Conservation (phyloP, 2,888 invertebrate species). For the Notodonta ziczac region DNA sequence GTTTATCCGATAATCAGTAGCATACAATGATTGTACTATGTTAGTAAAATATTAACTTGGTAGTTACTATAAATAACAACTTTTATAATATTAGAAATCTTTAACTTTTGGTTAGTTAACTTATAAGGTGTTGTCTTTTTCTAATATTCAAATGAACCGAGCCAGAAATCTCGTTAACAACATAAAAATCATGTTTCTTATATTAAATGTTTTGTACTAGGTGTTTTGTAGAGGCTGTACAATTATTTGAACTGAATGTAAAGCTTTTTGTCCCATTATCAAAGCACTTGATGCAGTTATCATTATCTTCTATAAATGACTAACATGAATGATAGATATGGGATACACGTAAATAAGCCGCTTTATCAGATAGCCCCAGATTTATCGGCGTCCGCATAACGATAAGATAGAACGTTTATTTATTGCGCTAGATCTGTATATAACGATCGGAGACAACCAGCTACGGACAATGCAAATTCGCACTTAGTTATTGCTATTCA, state of each 20-base stretch:
- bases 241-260: background rate
- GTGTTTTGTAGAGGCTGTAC: background rate
- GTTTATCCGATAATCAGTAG: no score
- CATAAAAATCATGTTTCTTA: no score
- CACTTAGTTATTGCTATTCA: slow-evolving; percentile 58
- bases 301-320: slow-evolving; percentile 32
- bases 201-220: no score
- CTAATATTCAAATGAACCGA: no score
- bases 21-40: no score
- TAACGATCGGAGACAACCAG: slow-evolving; percentile 58
- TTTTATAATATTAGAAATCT: no score
- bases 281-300: background rate
- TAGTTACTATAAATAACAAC: no score
- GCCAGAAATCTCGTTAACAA: no score
- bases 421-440: slow-evolving; percentile 63
- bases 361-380: slow-evolving; percentile 57
- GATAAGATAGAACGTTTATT: slow-evolving; percentile 69
- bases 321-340: slow-evolving; percentile 42
- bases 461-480: slow-evolving; percentile 67
- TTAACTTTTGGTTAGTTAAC: no score
- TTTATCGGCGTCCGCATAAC: slow-evolving; percentile 61
- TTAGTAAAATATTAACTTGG: no score
- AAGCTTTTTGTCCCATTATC: background rate
- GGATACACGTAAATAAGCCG: slow-evolving; percentile 40
- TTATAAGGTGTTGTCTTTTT: no score